These are phyloP conservation scores for Lithophane semibrunnea DNA, from an alignment of 2,888 invertebrate species.

Conservation along the genomic window DNA sequence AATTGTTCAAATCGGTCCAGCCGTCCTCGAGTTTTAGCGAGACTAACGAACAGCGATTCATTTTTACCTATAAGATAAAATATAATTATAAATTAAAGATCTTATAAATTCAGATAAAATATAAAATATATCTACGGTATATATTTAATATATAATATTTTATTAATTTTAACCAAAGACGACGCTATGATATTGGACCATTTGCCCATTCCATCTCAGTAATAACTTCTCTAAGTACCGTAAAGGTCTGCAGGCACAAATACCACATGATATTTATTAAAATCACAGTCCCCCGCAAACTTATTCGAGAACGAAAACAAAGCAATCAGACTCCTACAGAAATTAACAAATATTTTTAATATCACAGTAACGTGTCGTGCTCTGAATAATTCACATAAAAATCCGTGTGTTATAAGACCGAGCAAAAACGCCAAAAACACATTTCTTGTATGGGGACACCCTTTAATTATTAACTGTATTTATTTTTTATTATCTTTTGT, in stretches of 20 bases:
- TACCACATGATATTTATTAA: constrained; percentile 23
- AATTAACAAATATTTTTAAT: constrained; percentile 57
- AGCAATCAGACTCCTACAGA: constrained; percentile 7
- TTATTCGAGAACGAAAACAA: constrained; percentile 7
- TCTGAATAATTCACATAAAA: constrained; percentile 54
- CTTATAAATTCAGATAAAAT: no score
- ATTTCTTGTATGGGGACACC: no score
- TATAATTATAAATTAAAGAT: no score
- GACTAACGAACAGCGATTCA: no score
- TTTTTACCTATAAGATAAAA: no score
- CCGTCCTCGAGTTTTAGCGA: no score
- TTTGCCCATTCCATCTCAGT: background rate
- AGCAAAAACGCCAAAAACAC: no score
- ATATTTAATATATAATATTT: background rate
- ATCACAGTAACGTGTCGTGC: constrained; percentile 39
- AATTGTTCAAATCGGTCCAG: no score
- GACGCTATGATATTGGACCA: background rate
- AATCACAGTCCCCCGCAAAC: background rate
- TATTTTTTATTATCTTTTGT: no score
- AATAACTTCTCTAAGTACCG: background rate
- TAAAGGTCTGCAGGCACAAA: background rate
- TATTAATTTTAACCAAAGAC: background rate
- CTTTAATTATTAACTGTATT: no score
- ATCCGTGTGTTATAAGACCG: constrained; percentile 30
- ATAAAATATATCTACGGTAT: no score